Evolutionary conservation across 2,797 vertebrate genomes (phyloP), one percentile per base, ranked within the genome.

Genomic region (Eulemur rubriventer): DNA sequence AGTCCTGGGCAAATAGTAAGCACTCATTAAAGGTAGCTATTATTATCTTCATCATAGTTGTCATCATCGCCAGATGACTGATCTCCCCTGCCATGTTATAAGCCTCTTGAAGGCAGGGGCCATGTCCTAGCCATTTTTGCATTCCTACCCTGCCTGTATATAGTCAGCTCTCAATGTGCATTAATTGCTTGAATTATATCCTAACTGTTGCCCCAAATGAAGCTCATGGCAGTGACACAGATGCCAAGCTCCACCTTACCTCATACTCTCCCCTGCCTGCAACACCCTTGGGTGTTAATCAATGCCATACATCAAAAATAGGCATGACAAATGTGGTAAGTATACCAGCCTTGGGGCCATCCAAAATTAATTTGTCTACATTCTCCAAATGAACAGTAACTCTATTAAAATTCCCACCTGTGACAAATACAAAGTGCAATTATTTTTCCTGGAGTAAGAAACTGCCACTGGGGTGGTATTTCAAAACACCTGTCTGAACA

Each of bases 331-430:
- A 73, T 73, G 75, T 41, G 10, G n/a, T 65, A 69, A 69, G 55
- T 70, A 91, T 86, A 84, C 65, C 78, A 94, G 82, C 38, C 79
- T 46, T 33, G 35, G 16, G 89, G 73, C 41, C 78, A 72, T 93
- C 26, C 55, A 97, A 97, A 97, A 94, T 80, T 57, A 95, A 93
- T 61, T 96, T 2, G 0, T 81, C 82, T 90, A 91, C 67, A 38
- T 94, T 97, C 72, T 48, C 38, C 0, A 0, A 94, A 92, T 91
- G 57, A 94, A 93, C 20, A 97, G 24, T 82, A 83, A 70, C 86
- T 91, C 92, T 95, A 86, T 96, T 95, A 89, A 95, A 96, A 98
- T 96, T 55, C 13, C 52, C 65, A 91, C 93, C 17, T 94, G 33
- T 96, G 94, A 96, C 67, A 97, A 98, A 97, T 38, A 13, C 12